Evolutionary conservation across 2,888 invertebrate genomes (phyloP).

Genomic region (Noctua pronuba): DNA sequence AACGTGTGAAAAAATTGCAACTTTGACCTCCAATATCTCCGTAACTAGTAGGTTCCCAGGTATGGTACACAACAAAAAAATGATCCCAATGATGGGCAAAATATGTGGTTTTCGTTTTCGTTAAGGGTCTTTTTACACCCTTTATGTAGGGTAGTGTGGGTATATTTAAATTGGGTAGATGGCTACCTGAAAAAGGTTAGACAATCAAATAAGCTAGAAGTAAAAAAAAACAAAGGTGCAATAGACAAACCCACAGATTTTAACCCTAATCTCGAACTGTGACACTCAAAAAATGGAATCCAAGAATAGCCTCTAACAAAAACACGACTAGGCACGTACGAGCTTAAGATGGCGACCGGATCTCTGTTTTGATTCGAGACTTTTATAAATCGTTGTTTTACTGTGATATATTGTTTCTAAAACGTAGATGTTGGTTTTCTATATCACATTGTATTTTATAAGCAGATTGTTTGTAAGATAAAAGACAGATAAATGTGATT

Average conservation of each 20-base stretch:
- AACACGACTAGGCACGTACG: constrained; percentile 67
- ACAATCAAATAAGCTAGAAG: background rate
- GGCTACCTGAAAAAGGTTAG: background rate
- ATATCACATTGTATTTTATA: constrained; percentile 72
- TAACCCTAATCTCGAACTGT: constrained; percentile 45
- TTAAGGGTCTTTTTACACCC: too few species aligned
- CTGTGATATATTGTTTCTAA: constrained; percentile 75
- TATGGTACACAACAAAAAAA: too few species aligned
- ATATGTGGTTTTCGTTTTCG: too few species aligned
- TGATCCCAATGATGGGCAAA: too few species aligned
- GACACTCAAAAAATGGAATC: constrained; percentile 50
- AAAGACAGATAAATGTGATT: constrained; percentile 67
- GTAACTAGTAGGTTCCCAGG: too few species aligned
- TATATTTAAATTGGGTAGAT: background rate
- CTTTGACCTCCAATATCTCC: too few species aligned
- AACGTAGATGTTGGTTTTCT: constrained; percentile 71
- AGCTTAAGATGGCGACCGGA: constrained; percentile 70
- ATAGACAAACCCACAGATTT: constrained; percentile 39
- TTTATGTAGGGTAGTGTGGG: background rate
- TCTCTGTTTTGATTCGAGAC: constrained; percentile 75
- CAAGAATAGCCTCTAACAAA: constrained; percentile 64
- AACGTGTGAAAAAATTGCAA: too few species aligned
- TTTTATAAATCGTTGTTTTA: constrained; percentile 77
- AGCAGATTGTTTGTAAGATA: constrained; percentile 69
- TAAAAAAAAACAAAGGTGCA: constrained; percentile 16